Percentiles rank a stretch among this genome's conserved stretches.
Evolutionary conservation across 1,140 invertebrate species (phyloP).

Genomic region (Homarus americanus): DNA sequence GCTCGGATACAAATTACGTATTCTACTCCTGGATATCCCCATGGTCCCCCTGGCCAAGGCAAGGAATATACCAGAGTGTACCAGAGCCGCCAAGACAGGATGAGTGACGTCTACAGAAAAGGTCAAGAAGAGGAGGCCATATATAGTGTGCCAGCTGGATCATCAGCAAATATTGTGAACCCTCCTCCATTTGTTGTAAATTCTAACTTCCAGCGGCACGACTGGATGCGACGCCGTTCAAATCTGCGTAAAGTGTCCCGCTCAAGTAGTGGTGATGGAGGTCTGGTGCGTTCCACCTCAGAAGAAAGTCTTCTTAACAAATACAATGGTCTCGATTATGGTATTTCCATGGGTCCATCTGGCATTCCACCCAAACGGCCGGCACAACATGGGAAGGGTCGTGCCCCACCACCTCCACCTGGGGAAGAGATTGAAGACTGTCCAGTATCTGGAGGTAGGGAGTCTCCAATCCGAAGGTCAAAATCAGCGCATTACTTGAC

Average conservation of each 20-base stretch:
- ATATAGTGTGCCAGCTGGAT: slow-evolving; percentile 70
- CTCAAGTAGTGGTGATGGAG: slow-evolving; percentile 71
- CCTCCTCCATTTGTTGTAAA: slow-evolving; percentile 70
- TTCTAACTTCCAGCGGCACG: slow-evolving; percentile 82
- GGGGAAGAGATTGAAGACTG: slow-evolving; percentile 61
- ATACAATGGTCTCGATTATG: slow-evolving; percentile 73
- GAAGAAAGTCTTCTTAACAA: slow-evolving; percentile 72
- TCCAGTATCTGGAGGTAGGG: slow-evolving; percentile 41
- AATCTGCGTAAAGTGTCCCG: slow-evolving; percentile 77
- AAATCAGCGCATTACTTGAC: slow-evolving; percentile 73
- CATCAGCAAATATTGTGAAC: slow-evolving; percentile 53
- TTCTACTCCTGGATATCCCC: slow-evolving; percentile 66
- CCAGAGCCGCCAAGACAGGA: slow-evolving; percentile 59
- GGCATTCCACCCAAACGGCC: slow-evolving; percentile 50
- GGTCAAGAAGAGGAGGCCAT: slow-evolving; percentile 71
- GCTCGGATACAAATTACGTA: slow-evolving; percentile 73
- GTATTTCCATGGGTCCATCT: slow-evolving; percentile 64
- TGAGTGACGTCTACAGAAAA: slow-evolving; percentile 63
- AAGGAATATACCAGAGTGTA: slow-evolving; percentile 65
- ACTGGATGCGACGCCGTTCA: slow-evolving; percentile 80
- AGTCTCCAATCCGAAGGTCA: slow-evolving; percentile 72
- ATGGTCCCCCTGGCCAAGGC: slow-evolving; percentile 19
- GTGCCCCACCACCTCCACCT: slow-evolving; percentile 62
- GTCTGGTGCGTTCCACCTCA: slow-evolving; percentile 72
- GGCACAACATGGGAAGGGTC: slow-evolving; percentile 56